Evolutionary conservation across 2,888 invertebrate genomes (phyloP).

Genomic region (Dynastes tityus): DNA sequence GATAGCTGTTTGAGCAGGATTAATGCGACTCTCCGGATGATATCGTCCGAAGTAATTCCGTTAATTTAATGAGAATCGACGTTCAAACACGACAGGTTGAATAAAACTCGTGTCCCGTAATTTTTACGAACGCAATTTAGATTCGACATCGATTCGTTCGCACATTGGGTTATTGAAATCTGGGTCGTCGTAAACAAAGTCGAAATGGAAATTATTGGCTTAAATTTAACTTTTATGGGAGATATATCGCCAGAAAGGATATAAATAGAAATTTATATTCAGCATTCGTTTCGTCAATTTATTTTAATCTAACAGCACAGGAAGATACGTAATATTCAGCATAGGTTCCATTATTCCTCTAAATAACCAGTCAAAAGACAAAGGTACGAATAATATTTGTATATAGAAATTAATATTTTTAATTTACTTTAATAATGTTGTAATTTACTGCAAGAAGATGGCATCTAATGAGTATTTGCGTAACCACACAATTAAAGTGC

Average conservation of each 20-base stretch:
- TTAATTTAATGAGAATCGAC: slow-evolving; percentile 30
- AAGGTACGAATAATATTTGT: too few relatives aligned
- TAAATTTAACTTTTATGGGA: slow-evolving; percentile 12
- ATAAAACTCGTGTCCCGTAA: background rate
- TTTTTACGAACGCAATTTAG: slow-evolving; percentile 3
- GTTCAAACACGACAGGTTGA: slow-evolving; percentile 13
- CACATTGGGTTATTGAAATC: slow-evolving; percentile 25
- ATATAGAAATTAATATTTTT: too few relatives aligned
- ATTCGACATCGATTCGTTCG: slow-evolving; percentile 1
- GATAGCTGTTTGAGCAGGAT: background rate
- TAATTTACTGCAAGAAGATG: too few relatives aligned
- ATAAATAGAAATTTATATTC: slow-evolving; percentile 8
- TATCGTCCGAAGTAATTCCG: slow-evolving; percentile 14
- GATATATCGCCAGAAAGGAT: background rate
- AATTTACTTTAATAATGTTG: too few relatives aligned
- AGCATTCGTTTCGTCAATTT: background rate
- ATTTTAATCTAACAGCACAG: background rate
- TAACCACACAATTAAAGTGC: too few relatives aligned
- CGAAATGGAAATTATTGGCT: background rate
- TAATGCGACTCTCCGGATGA: background rate
- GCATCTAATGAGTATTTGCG: too few relatives aligned
- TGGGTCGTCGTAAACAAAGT: slow-evolving; percentile 5
- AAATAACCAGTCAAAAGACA: too few relatives aligned
- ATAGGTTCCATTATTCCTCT: too few relatives aligned
- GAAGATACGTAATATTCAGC: too few relatives aligned